Conservation (phyloP, 2,797 vertebrate genomes). For the Aldrovandia affinis region DNA sequence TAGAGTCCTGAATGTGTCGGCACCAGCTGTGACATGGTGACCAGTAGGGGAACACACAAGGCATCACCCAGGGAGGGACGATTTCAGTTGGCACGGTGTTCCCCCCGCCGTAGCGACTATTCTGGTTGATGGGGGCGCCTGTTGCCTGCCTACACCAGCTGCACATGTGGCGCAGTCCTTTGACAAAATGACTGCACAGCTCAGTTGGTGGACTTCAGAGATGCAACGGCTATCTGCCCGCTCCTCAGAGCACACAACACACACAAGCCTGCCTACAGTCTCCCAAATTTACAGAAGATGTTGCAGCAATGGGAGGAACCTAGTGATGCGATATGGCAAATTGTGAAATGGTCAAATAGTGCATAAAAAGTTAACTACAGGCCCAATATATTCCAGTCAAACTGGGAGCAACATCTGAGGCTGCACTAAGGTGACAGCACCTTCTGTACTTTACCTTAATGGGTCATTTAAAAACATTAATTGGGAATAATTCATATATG, state of each 20-base stretch:
- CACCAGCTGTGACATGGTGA: no score
- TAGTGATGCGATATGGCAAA: neutral
- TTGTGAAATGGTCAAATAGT: neutral
- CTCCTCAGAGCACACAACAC: neutral
- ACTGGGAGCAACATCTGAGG: neutral
- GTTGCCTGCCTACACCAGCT: neutral
- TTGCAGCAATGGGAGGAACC: neutral
- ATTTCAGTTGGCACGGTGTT: neutral
- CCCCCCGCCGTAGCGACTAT: no score
- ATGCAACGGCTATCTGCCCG: neutral
- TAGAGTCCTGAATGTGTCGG: neutral
- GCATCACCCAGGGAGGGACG: neutral
- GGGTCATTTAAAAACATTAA: neutral
- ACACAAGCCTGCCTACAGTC: neutral
- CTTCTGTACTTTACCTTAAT: neutral
- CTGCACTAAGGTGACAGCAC: neutral
- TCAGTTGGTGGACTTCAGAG: neutral
- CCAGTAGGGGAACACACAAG: neutral
- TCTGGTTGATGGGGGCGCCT: neutral
- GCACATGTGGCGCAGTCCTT: neutral
- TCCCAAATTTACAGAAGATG: neutral
- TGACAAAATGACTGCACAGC: neutral
- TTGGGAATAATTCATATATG: neutral
- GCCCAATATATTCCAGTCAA: neutral
- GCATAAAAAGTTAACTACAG: neutral